Percentiles rank a stretch among this genome's conserved stretches.
Evolutionary conservation across 1,140 invertebrate species (phyloP).

Genomic region (Drosophila ogumai): DNA sequence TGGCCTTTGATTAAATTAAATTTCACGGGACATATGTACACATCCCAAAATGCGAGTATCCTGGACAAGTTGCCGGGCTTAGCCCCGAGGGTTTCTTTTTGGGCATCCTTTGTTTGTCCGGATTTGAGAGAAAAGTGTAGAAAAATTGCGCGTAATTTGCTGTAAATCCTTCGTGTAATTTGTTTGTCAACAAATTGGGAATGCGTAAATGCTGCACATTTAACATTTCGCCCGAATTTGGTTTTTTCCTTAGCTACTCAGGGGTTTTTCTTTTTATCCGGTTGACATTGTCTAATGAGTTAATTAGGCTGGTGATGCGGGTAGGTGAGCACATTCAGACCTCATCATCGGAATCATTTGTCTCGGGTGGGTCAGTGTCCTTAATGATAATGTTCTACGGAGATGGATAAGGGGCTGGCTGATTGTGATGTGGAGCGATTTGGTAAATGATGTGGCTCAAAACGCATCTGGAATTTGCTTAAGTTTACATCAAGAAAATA

Average conservation of each 20-base stretch:
- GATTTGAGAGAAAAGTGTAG: slow-evolving; percentile 74
- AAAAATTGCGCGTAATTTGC: slow-evolving; percentile 79
- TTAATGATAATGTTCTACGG: slow-evolving; percentile 40
- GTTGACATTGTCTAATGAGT: slow-evolving; percentile 82
- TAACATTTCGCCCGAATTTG: slow-evolving; percentile 53
- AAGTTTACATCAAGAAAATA: not conserved
- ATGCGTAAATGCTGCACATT: slow-evolving; percentile 78
- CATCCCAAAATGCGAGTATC: slow-evolving; percentile 48
- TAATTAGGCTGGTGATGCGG: slow-evolving; percentile 72
- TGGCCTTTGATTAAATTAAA: slow-evolving; percentile 84
- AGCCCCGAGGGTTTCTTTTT: slow-evolving; percentile 18
- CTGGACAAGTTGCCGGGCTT: slow-evolving; percentile 30
- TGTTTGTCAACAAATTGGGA: slow-evolving; percentile 80
- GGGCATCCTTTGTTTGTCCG: slow-evolving; percentile 43
- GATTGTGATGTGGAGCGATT: slow-evolving; percentile 20
- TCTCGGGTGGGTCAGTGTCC: slow-evolving; percentile 52
- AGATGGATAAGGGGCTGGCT: slow-evolving; percentile 24
- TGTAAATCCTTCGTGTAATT: slow-evolving; percentile 78
- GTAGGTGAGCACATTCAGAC: slow-evolving; percentile 48
- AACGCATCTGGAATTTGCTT: slow-evolving; percentile 3
- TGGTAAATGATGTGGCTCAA: slow-evolving; percentile 35
- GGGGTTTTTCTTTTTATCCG: slow-evolving; percentile 17
- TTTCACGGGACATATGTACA: slow-evolving; percentile 82
- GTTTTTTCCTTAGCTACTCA: slow-evolving; percentile 1
- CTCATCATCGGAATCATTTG: slow-evolving; percentile 45